Conservation (phyloP, 1,140 invertebrate species). For the Pomacea maculata region DNA sequence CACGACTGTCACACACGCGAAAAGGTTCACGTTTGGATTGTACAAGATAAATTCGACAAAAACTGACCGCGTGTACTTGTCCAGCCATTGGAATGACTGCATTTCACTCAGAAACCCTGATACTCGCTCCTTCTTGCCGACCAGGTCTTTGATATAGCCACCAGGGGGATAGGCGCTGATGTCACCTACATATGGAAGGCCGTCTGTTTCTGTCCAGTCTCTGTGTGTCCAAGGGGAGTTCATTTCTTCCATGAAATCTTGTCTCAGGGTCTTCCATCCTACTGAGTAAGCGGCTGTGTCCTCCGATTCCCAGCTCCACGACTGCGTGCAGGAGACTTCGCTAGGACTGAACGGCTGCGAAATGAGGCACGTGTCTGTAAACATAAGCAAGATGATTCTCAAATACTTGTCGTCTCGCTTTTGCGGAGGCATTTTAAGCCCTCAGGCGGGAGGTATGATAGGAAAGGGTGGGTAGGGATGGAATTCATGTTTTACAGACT, state of each 20-base stretch:
- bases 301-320: conserved; percentile 40
- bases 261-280: conserved; percentile 34
- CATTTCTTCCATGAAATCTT: conserved; percentile 10
- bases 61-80: conserved; percentile 66
- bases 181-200: conserved; percentile 61
- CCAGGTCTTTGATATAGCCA: conserved; percentile 67
- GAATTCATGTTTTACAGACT: no score
- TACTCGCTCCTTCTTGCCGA: conserved; percentile 54
- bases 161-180: conserved; percentile 66
- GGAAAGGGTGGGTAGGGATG: no score
- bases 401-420: no score
- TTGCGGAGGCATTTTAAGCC: no score
- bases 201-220: conserved; percentile 39
- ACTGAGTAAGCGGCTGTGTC: conserved; percentile 39
- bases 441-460: no score
- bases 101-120: conserved; percentile 54
- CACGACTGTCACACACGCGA: conserved; percentile 44
- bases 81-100: conserved; percentile 65
- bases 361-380: conserved; percentile 37
- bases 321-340: conserved; percentile 32
- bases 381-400: not conserved
- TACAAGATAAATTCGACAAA: conserved; percentile 69
- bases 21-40: conserved; percentile 64
- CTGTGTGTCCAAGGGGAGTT: conserved; percentile 48
- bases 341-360: conserved; percentile 21